Evolutionary conservation across 1,140 invertebrate species (phyloP).

Genomic region (Dendrolimus kikuchii): DNA sequence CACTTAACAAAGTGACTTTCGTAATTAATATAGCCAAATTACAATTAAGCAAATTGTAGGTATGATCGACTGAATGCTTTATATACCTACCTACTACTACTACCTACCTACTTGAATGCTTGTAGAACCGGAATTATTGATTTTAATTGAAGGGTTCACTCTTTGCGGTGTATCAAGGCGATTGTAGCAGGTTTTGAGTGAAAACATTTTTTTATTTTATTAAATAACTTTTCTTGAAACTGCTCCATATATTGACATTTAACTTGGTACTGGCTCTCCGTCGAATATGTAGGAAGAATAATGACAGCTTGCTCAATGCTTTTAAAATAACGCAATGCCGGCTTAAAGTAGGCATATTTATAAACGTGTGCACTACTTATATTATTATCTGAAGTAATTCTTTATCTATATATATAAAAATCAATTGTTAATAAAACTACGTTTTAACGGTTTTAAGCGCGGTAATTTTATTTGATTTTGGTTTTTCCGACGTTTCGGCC

Average conservation of each 20-base stretch:
- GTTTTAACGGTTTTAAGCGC: too few species aligned
- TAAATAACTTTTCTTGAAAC: conserved; percentile 50
- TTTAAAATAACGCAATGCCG: too few species aligned
- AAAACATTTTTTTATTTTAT: conserved; percentile 47
- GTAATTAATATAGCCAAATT: conserved; percentile 41
- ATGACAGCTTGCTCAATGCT: too few species aligned
- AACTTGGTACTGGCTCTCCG: conserved; percentile 9
- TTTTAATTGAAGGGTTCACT: conserved; percentile 56
- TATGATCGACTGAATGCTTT: conserved; percentile 7
- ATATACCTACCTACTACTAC: too few species aligned
- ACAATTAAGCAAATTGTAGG: conserved; percentile 24
- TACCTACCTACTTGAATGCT: not conserved
- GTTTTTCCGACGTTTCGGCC: too few species aligned
- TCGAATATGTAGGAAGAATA: too few species aligned
- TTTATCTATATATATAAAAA: too few species aligned
- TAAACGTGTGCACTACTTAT: too few species aligned
- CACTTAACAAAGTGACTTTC: conserved; percentile 27
- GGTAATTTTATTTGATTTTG: too few species aligned
- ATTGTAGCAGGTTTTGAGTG: conserved; percentile 46
- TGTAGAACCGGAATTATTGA: conserved; percentile 45
- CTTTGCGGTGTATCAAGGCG: conserved; percentile 44
- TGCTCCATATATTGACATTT: conserved; percentile 60
- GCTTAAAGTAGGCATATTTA: too few species aligned
- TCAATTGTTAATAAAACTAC: too few species aligned
- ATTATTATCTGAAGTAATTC: too few species aligned